Conservation (phyloP, 2,797 vertebrate species). For the Sparus aurata region DNA sequence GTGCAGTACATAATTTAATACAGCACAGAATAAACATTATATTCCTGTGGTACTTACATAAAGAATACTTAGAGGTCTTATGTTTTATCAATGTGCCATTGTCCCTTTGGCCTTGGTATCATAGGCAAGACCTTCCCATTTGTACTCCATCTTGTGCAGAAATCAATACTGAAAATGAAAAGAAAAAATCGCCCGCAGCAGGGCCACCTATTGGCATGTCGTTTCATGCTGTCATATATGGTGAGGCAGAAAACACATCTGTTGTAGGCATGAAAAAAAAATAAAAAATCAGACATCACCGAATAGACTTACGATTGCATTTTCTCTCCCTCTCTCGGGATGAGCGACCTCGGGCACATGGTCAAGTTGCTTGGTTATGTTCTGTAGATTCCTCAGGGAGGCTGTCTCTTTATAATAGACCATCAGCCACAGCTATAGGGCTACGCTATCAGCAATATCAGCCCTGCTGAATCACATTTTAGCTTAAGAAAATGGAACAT, state of each 20-base stretch:
- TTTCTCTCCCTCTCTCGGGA: conserved; percentile 25
- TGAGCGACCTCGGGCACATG: conserved; percentile 27
- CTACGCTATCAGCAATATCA: conserved; percentile 50
- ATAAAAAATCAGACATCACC: conserved; percentile 25
- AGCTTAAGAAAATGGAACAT: conserved; percentile 58
- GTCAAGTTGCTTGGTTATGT: conserved; percentile 43
- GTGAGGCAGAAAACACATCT: conserved; percentile 48
- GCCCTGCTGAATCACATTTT: conserved; percentile 52
- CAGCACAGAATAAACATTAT: neutral
- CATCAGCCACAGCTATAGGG: conserved; percentile 50
- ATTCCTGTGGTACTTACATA: neutral
- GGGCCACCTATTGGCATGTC: conserved; percentile 34
- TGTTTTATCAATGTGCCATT: conserved; percentile 22
- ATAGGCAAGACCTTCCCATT: conserved; percentile 32
- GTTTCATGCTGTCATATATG: conserved; percentile 49
- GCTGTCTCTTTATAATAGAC: conserved; percentile 58
- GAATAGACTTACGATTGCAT: conserved; percentile 38
- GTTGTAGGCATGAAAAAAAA: neutral
- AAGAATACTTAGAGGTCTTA: conserved; percentile 18
- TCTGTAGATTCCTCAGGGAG: conserved; percentile 43
- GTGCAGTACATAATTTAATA: neutral
- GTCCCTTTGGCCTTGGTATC: conserved; percentile 15
- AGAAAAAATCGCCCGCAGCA: conserved; percentile 47
- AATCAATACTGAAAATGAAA: conserved; percentile 64
- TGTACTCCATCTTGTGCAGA: conserved; percentile 39